Evolutionary conservation across 2,113 vertebrate genomes (phyloP).

Genomic region (Podarcis muralis): DNA sequence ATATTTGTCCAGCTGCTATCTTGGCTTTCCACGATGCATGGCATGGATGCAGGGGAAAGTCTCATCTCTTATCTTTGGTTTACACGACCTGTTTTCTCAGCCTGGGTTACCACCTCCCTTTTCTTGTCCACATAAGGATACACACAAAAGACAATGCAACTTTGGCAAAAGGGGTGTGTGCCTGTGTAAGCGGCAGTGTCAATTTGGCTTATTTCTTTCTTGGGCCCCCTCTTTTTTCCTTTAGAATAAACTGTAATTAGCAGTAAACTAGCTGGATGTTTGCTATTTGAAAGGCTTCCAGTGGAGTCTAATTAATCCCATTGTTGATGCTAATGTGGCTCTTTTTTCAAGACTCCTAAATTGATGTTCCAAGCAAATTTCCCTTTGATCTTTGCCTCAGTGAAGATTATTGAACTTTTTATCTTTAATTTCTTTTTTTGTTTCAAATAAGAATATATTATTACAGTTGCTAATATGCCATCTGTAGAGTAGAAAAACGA

Average conservation of each 20-base stretch:
- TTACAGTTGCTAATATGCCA: background rate
- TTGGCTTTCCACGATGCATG: constrained; percentile 54
- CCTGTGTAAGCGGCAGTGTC: background rate
- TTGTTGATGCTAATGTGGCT: constrained; percentile 72
- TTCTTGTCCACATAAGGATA: background rate
- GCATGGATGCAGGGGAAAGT: constrained; percentile 50
- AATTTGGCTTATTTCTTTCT: background rate
- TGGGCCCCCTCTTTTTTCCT: background rate
- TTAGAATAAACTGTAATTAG: constrained; percentile 6
- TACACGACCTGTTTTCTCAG: constrained; percentile 48
- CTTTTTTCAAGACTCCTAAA: constrained; percentile 54
- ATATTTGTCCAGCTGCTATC: constrained; percentile 55
- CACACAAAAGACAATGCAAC: background rate
- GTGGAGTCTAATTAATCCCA: constrained; percentile 73
- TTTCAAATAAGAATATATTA: background rate
- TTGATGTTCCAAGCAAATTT: constrained; percentile 66
- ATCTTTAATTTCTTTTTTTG: background rate
- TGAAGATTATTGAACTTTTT: constrained; percentile 45
- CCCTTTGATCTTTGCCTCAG: constrained; percentile 70
- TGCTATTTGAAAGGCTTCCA: constrained; percentile 53
- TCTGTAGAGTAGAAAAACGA: background rate
- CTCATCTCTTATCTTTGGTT: constrained; percentile 57
- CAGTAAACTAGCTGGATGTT: background rate
- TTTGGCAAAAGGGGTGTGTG: too few relatives aligned
- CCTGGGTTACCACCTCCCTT: constrained; percentile 35